Evolutionary conservation across 92 coral and sea anemone genomes (phyloP).

Genomic region (Siderastrea siderea): DNA sequence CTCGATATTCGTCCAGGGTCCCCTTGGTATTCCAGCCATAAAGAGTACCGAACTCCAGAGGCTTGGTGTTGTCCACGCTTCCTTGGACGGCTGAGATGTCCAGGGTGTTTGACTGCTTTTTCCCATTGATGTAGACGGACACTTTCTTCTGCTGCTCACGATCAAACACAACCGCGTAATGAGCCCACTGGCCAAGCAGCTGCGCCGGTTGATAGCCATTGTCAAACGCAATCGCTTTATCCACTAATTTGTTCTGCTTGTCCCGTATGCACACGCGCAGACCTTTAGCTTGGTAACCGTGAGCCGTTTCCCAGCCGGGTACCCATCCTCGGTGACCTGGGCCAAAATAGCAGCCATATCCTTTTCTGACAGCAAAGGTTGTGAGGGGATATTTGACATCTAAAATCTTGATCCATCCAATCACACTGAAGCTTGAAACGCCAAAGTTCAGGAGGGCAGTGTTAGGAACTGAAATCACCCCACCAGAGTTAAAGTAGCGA

Average conservation of each 20-base stretch:
- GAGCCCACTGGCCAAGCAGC: slow-evolving; percentile 69
- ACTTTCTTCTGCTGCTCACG: slow-evolving; percentile 58
- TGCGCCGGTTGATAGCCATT: slow-evolving; percentile 45
- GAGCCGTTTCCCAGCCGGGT: slow-evolving; percentile 78
- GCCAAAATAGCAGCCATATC: slow-evolving; percentile 70
- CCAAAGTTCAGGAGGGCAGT: slow-evolving; percentile 60
- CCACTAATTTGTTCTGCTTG: slow-evolving; percentile 49
- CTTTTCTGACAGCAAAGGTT: slow-evolving; percentile 77
- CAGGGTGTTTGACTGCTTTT: slow-evolving; percentile 60
- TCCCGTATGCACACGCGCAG: slow-evolving; percentile 77
- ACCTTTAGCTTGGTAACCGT: slow-evolving; percentile 65
- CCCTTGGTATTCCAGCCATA: slow-evolving; percentile 89
- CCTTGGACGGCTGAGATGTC: slow-evolving; percentile 77
- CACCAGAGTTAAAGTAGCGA: slow-evolving; percentile 57
- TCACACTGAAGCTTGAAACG: slow-evolving; percentile 63
- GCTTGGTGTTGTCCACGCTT: slow-evolving; percentile 68
- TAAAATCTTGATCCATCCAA: slow-evolving; percentile 70
- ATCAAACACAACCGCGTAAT: slow-evolving; percentile 71
- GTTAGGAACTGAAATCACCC: slow-evolving; percentile 48
- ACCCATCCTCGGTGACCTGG: slow-evolving; percentile 51
- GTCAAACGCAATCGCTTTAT: slow-evolving; percentile 50
- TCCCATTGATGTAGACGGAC: slow-evolving; percentile 70
- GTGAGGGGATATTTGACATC: slow-evolving; percentile 71
- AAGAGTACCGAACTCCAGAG: slow-evolving; percentile 70
- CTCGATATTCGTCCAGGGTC: slow-evolving; percentile 81